A percentile compares a stretch with the other conserved stretches of the same genome.
Conservation (phyloP, 2,797 vertebrate species). For the Xerus rutilus region DNA sequence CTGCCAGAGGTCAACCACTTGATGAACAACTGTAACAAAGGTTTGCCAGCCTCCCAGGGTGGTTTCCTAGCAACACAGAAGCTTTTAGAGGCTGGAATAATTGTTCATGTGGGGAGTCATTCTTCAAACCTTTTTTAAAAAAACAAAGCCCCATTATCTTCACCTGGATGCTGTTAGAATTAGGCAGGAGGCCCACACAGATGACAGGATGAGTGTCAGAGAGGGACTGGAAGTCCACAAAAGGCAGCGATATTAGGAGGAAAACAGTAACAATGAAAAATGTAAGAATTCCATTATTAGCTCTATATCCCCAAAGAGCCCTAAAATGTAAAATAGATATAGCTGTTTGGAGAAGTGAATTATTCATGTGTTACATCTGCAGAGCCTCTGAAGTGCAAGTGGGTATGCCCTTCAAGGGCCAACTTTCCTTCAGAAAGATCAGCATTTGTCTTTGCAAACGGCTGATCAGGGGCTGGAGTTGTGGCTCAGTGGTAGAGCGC, state of each 20-base stretch:
- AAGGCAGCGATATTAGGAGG: fast-evolving
- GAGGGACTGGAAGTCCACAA: background rate
- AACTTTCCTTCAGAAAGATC: fast-evolving
- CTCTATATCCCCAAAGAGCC: background rate
- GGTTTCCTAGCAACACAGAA: constrained; percentile 65
- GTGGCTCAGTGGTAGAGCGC: too few relatives aligned
- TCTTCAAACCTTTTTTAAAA: background rate
- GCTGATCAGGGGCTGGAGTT: too few relatives aligned
- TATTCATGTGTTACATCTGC: fast-evolving
- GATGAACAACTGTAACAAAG: background rate
- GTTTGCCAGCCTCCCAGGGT: background rate
- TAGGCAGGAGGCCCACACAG: background rate
- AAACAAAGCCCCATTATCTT: constrained; percentile 37
- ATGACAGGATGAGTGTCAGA: background rate
- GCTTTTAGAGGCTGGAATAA: constrained; percentile 11
- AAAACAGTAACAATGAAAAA: background rate
- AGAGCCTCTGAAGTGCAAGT: fast-evolving
- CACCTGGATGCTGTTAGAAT: background rate
- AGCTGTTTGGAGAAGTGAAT: background rate
- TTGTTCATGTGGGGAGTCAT: background rate
- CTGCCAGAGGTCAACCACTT: background rate
- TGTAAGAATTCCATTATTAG: too few relatives aligned
- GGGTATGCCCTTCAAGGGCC: fast-evolving
- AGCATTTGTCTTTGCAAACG: background rate
- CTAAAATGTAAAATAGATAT: fast-evolving